Base-by-base conservation (phyloP, 2,888 invertebrate genomes). In the Cordilura impudica region DNA sequence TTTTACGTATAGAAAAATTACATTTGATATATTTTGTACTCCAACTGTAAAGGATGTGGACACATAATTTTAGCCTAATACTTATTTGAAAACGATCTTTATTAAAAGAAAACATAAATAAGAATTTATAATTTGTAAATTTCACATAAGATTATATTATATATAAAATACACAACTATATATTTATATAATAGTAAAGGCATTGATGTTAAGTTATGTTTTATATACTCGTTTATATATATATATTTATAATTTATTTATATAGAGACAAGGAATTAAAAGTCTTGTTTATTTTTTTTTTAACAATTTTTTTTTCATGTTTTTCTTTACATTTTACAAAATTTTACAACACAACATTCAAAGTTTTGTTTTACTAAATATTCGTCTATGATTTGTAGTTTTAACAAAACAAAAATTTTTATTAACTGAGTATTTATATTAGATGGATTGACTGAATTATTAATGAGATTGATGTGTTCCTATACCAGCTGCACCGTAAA, bases 401-500 rank as follows among this genome's bases (percentile, higher is more conserved):
- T 49, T 21, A 18, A 18, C 21, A 49, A 49, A 49, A 49, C 21
- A 49, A 18, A 49, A 4, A 21, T 49, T 35, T 12, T n/a, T 39
- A n/a, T n/a, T n/a, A n/a, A n/a, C n/a, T n/a, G n/a, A n/a, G n/a
- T 2, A n/a, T 39, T 39, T n/a, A 26, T 23, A 8, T 47, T 10
- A n/a, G 14, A 23, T 23, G 1, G 14, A 51, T 14, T 51, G 26
- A 51, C 67, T 39, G 29, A 63, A 21, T 63, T 56, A 63, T 69
- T 71, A 71, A 65, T 75, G 78, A 35, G 66, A 66, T 8, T 74
- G 66, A 29, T 77, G 81, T 29, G 82, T 82, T 53, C 86, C 86
- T 35, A 79, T 61, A 29, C 75, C 79, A 26, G 79, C 79, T 26
- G 79, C 56, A 43, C 87, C 87, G 79, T 88, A 87, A 3, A 87